These are phyloP conservation scores for Lacerta agilis DNA, from an alignment of 2,797 vertebrate species.

Conservation along the genomic window DNA sequence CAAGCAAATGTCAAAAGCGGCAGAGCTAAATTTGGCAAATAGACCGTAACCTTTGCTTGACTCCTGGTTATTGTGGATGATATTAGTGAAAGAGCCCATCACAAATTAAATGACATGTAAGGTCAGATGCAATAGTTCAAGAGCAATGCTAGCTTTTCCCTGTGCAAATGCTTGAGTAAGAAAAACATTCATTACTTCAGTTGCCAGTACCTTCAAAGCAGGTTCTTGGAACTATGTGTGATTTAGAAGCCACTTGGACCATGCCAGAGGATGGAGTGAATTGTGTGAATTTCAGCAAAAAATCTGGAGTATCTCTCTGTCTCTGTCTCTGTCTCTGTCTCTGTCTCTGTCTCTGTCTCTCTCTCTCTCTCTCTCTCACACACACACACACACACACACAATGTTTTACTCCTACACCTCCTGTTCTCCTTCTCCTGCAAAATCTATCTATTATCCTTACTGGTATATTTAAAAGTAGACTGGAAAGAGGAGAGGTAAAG, in stretches of 20 bases:
- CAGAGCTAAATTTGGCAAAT: conserved; percentile 34
- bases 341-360: no score
- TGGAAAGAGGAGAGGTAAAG: no score
- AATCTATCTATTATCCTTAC: no score
- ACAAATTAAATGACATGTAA: conserved; percentile 59
- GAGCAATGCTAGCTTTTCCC: conserved; percentile 43
- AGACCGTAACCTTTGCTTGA: conserved; percentile 25
- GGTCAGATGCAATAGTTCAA: conserved; percentile 49
- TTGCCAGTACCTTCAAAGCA: conserved; percentile 47
- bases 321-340: no score
- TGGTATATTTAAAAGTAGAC: neutral
- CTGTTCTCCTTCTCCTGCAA: no score
- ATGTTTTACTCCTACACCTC: no score
- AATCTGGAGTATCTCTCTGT: no score
- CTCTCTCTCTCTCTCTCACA: no score
- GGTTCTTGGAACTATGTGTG: neutral
- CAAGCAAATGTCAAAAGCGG: neutral
- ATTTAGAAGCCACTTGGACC: neutral
- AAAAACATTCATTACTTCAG: conserved; percentile 60
- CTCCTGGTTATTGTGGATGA: neutral
- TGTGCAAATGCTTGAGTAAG: conserved; percentile 48
- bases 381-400: no score
- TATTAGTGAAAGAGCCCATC: conserved; percentile 37
- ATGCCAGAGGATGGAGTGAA: neutral
- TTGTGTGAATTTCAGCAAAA: no score